Base-by-base conservation (phyloP, 2,797 vertebrate species). In the Gymnocypris eckloni region DNA sequence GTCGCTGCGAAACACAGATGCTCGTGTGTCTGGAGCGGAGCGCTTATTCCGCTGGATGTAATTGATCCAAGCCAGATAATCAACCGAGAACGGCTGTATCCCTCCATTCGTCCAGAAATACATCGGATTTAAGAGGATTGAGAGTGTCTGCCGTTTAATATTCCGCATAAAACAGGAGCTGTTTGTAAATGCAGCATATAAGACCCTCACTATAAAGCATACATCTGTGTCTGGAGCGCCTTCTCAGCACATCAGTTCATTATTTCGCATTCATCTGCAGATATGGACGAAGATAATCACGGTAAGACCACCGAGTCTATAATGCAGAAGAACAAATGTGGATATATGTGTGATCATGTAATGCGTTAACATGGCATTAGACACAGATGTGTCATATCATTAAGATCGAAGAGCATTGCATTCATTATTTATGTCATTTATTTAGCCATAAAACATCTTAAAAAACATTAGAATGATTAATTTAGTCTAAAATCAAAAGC, bases 271-370 rank as follows among this genome's bases (percentile, higher is more conserved):
- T 83, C 15, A 87, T 10, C 89, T 88, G 83, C 88, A 88, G 89
- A 73, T 88, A 95, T 95, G 95, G 94, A 96, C 86, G 95, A 95
- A 86, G 94, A 95, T 66, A 94, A 94, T 89, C 94, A 95, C 93
- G 95, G 95, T 96, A 94, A 33, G 91, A 84, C 4, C 25, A 37
- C 73, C 67, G 15, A 22, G 25, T 87, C 70, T 64, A 54, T 69
- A n/a, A 52, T 52, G 50, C 16, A 52, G 41, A 43, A 43, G 8
- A 77, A 22, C 0, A 39, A 39, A 70, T 71, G 22, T 71, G 37
- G 0, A 15, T 33, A 18, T 15, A 10, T 50, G 25, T 56, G 33
- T 45, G 33, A 70, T 56, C 22, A 41, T 54, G 16, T 54, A 70
- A 25, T 54, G 50, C 33, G 50, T 56, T 25, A 69, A 25, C 45